phyloP scores from a whole-genome alignment of 2,888 invertebrate species.

The Drosophila colorata region DNA sequence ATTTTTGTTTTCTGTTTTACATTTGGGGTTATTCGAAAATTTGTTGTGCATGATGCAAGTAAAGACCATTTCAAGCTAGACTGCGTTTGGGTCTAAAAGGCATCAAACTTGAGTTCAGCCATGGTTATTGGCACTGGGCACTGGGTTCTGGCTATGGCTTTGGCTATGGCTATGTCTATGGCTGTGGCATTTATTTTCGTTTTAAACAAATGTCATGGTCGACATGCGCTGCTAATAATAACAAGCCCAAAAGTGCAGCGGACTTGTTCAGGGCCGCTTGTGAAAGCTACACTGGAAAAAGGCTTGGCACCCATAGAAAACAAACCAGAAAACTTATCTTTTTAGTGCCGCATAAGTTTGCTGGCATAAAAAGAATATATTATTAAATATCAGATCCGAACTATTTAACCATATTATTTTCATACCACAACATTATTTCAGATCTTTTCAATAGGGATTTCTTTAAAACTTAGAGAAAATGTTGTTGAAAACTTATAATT shows the following conservation, averaged over 20 bases:
- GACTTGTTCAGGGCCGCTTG: conserved; percentile 56
- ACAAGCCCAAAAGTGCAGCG: conserved; percentile 66
- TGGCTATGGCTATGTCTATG: conserved; percentile 23
- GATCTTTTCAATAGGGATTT: no score
- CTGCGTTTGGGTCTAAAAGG: conserved; percentile 39
- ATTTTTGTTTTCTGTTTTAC: conserved; percentile 16
- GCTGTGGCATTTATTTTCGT: conserved; percentile 43
- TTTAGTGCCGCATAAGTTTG: no score
- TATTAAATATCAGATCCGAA: no score
- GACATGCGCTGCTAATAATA: conserved; percentile 67
- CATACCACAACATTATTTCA: no score
- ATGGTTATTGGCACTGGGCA: not conserved
- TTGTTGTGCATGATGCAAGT: conserved; percentile 50
- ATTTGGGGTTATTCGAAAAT: conserved; percentile 53
- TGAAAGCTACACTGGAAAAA: conserved; percentile 27
- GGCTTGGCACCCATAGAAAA: not conserved
- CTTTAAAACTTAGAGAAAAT: no score
- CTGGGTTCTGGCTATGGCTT: conserved; percentile 18
- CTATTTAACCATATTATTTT: no score
- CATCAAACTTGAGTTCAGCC: conserved; percentile 27
- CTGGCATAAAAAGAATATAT: no score
- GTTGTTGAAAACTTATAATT: no score
- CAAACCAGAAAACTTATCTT: not conserved
- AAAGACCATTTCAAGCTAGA: conserved; percentile 69
- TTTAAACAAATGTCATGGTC: conserved; percentile 75